Evolutionary conservation across 35 echinoderm and acorn worm species (phyloP).

Genomic region (Eucidaris tribuloides): DNA sequence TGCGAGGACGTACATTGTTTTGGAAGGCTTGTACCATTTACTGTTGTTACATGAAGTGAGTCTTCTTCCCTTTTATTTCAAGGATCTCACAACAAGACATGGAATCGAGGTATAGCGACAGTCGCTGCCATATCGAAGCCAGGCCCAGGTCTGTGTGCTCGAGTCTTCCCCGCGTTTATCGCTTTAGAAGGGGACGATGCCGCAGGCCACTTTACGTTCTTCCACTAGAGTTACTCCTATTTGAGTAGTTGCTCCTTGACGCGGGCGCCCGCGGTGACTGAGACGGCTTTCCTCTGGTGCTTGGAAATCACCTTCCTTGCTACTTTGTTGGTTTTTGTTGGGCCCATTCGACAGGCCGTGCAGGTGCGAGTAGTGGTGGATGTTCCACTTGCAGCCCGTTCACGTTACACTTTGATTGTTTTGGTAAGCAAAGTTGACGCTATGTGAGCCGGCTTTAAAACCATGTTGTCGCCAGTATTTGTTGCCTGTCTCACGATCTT

Average conservation of each 20-base stretch:
- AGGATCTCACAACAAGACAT: conserved; percentile 20
- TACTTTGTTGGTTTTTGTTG: too few relatives aligned
- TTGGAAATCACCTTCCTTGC: too few relatives aligned
- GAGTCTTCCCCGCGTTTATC: neutral
- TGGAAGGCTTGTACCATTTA: conserved; percentile 34
- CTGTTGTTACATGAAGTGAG: conserved; percentile 32
- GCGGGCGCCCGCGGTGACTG: too few relatives aligned
- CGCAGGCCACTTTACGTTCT: conserved; percentile 29
- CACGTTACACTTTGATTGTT: too few relatives aligned
- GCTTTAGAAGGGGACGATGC: conserved; percentile 25
- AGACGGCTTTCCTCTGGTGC: too few relatives aligned
- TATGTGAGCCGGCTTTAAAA: too few relatives aligned
- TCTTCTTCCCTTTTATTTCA: conserved; percentile 9
- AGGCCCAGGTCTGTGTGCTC: conserved; percentile 37
- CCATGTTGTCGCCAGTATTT: too few relatives aligned
- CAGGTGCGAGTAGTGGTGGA: too few relatives aligned
- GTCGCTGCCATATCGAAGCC: conserved; percentile 50
- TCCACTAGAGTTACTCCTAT: neutral
- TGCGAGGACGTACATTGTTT: neutral
- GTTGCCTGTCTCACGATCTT: too few relatives aligned
- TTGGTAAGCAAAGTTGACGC: too few relatives aligned
- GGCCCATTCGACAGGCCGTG: too few relatives aligned
- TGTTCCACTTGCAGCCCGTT: too few relatives aligned
- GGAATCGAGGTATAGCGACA: conserved; percentile 25
- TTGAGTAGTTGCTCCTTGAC: neutral